Base-by-base conservation (phyloP, 2,888 invertebrate genomes). In the Plagodis pulveraria region DNA sequence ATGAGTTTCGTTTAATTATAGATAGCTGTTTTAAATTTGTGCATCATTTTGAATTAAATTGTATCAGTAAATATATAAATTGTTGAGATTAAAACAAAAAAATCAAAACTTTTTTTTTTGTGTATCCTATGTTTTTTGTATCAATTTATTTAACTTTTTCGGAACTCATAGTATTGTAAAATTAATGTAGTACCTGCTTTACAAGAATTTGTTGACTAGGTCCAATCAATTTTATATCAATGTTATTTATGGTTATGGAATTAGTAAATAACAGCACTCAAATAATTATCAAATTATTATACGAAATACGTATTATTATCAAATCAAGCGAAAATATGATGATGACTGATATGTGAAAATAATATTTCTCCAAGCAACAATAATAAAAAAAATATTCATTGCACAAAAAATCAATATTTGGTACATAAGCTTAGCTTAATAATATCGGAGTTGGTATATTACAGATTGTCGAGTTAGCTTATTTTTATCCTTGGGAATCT, bases 141-240 rank as follows among this genome's bases (percentile, higher is more conserved):
- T 36, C 9, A 36, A 2, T 22, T 22, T 22, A 22, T 22, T 22
- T 22, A 22, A 22, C 22, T 41, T 43, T 33, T 56, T 36, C 11
- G 41, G 35, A 40, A 53, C 58, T 43, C 52, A n/a, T 49, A 49
- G 56, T 33, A 50, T 48, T 35, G 10, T 35, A 42, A 43, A 32
- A 38, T 34, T 40, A 38, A 42, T 12, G 46, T 11, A 44, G 46
- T 50, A 41, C 54, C 42, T 52, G 52, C 53, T 54, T 42, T 36
- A 35, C 41, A 36, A 50, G 9, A 51, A 47, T 59, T 59, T 59
- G 58, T 59, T 59, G 46, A n/a, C 34, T 59, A 59, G 59, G 51
- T 59, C 6, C 46, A 59, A 59, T 59, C 58, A 51, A 59, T 47
- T 59, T 59, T 59, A 59, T 59, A 22, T 22, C 50, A 22, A 40